Evolutionary conservation across 2,888 invertebrate species (phyloP).

Genomic region (Meta bourneti): DNA sequence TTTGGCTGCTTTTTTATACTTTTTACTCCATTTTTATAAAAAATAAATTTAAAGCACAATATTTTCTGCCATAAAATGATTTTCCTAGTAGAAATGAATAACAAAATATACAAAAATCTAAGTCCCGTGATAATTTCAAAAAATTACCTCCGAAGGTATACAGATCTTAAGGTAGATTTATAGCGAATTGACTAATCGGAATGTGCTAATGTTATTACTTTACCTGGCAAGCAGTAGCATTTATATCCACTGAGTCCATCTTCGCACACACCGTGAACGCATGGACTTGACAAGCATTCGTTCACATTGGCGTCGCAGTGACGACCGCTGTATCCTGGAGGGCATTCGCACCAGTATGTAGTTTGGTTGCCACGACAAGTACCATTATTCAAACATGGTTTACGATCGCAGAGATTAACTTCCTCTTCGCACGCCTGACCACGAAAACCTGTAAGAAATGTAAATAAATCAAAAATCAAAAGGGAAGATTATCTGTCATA

Average conservation of each 20-base stretch:
- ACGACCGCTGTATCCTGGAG: conserved; percentile 78
- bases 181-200: too few species aligned
- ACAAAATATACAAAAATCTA: too few species aligned
- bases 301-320: conserved; percentile 80
- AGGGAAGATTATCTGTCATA: too few species aligned
- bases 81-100: too few species aligned
- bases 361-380: conserved; percentile 79
- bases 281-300: conserved; percentile 80
- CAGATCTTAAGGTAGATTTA: too few species aligned
- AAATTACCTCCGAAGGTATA: too few species aligned
- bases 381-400: conserved; percentile 79
- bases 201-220: conserved; percentile 40
- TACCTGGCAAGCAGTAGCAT: conserved; percentile 80
- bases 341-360: conserved; percentile 79
- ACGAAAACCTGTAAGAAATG: conserved; percentile 77
- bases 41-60: too few species aligned
- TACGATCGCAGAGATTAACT: conserved; percentile 78
- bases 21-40: too few species aligned
- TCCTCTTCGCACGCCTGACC: conserved; percentile 79
- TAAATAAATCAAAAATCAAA: too few species aligned
- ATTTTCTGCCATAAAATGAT: too few species aligned
- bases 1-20: too few species aligned
- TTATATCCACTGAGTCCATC: conserved; percentile 79
- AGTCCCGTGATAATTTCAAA: too few species aligned
- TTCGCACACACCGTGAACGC: conserved; percentile 80